A percentile compares a stretch with the other conserved stretches of the same genome.
phyloP scores from a whole-genome alignment of 2,888 invertebrate species.

The Scaptomyza polygonia region DNA sequence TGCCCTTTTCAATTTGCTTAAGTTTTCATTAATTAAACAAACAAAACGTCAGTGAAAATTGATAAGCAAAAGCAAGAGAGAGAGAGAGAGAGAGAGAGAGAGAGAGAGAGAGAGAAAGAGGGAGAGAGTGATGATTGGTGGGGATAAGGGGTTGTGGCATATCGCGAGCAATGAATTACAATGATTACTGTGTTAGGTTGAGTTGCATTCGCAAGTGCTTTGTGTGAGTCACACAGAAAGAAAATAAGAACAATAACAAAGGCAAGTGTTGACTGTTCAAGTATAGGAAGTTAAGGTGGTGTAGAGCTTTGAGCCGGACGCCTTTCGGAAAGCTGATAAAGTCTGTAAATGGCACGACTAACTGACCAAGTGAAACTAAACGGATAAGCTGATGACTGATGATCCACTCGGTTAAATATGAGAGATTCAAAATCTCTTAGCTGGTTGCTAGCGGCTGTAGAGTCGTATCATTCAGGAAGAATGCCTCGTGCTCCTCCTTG shows the following conservation, averaged over 20 bases:
- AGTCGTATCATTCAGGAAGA: conserved; percentile 71
- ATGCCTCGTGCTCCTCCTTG: conserved; percentile 78
- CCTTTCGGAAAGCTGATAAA: conserved; percentile 2
- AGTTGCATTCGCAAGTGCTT: conserved; percentile 22
- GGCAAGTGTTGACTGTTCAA: not conserved
- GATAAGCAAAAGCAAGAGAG: not conserved
- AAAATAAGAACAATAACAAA: conserved; percentile 4
- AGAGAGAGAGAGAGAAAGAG: not conserved
- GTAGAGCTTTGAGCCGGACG: conserved; percentile 7
- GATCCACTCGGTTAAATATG: conserved; percentile 1
- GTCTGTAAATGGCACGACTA: conserved; percentile 37
- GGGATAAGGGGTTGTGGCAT: conserved; percentile 7
- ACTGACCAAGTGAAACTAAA: conserved; percentile 23
- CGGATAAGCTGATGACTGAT: conserved; percentile 17
- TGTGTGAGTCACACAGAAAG: conserved; percentile 26
- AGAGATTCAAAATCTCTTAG: conserved; percentile 1
- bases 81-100: not conserved
- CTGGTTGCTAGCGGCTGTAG: conserved; percentile 49
- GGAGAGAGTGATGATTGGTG: not conserved
- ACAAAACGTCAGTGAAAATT: conserved; percentile 46
- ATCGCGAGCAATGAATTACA: conserved; percentile 6
- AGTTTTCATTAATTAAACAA: conserved; percentile 66
- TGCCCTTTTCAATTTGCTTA: conserved; percentile 59
- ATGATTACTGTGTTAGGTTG: not conserved
- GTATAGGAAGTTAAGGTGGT: not conserved